Evolutionary conservation across 2,888 invertebrate genomes (phyloP).

Genomic region (Electrophaes corylata): DNA sequence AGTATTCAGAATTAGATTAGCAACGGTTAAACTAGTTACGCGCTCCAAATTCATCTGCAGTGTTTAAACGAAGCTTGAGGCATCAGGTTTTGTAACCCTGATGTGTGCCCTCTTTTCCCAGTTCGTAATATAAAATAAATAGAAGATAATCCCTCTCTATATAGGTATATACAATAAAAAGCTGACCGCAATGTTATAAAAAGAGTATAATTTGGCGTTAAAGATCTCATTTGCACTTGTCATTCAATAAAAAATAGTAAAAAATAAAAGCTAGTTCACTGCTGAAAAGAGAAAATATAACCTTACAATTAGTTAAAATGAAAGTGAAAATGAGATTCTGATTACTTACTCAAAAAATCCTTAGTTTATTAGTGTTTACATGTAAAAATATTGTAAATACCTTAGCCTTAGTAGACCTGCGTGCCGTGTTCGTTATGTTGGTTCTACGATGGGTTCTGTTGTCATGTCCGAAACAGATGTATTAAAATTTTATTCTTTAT

Average conservation of each 20-base stretch:
- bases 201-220: constrained; percentile 12
- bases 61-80: not conserved
- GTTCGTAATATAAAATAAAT: not conserved
- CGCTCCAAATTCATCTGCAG: constrained; percentile 5
- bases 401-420: constrained; percentile 64
- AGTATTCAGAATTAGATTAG: not conserved
- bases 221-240: constrained; percentile 21
- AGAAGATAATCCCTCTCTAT: not conserved
- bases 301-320: not conserved
- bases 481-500: constrained; percentile 76
- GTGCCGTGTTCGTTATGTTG: constrained; percentile 63
- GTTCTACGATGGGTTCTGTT: constrained; percentile 67
- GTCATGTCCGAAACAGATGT: constrained; percentile 71
- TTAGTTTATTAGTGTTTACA: constrained; percentile 32
- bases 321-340: constrained; percentile 23
- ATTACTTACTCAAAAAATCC: constrained; percentile 17
- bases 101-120: not conserved
- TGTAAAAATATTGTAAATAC: constrained; percentile 76
- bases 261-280: constrained; percentile 1
- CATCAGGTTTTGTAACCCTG: constrained; percentile 11
- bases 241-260: constrained; percentile 21
- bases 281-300: not conserved
- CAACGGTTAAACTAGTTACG: not conserved
- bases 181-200: constrained; percentile 11
- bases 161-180: constrained; percentile 7